Percentiles rank a stretch among this genome's conserved stretches.
Evolutionary conservation across 2,113 vertebrate species (phyloP).

Genomic region (Tetraodon nigroviridis): DNA sequence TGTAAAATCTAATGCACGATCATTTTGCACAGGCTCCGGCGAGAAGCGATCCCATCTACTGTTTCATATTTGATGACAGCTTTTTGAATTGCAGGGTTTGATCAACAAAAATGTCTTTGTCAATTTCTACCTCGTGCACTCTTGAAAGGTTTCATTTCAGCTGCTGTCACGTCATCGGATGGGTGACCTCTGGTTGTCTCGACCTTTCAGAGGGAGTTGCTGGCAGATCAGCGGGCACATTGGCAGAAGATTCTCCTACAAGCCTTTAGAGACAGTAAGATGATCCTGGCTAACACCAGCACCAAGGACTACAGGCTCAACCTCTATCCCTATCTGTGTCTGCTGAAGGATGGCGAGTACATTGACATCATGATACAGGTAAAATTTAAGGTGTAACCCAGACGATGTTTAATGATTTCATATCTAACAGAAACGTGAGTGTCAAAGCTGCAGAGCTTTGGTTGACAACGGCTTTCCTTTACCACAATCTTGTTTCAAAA

Average conservation of each 20-base stretch:
- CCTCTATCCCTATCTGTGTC: slow-evolving; percentile 84
- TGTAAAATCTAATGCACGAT: slow-evolving; percentile 10
- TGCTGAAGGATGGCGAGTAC: slow-evolving; percentile 81
- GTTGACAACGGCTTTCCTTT: slow-evolving; percentile 2
- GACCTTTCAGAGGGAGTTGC: slow-evolving; percentile 75
- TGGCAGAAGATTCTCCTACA: slow-evolving; percentile 75
- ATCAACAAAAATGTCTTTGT: slow-evolving; percentile 1
- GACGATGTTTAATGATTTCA: background rate
- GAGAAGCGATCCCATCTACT: background rate
- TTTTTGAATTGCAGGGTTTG: background rate
- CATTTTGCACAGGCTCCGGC: slow-evolving; percentile 7
- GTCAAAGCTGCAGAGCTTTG: background rate
- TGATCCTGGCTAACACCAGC: slow-evolving; percentile 45
- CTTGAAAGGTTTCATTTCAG: slow-evolving; percentile 2
- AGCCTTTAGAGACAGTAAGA: slow-evolving; percentile 75
- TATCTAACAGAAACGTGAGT: slow-evolving; percentile 5
- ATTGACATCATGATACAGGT: slow-evolving; percentile 87
- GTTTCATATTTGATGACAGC: background rate
- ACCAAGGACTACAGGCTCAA: slow-evolving; percentile 5
- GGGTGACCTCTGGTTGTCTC: slow-evolving; percentile 30
- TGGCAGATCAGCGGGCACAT: slow-evolving; percentile 65
- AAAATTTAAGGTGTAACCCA: slow-evolving; percentile 20
- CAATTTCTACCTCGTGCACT: background rate
- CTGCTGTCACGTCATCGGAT: background rate
- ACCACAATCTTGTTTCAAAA: background rate